Base-by-base conservation (phyloP, 2,888 invertebrate genomes). In the Sceliomorpha sp. region DNA sequence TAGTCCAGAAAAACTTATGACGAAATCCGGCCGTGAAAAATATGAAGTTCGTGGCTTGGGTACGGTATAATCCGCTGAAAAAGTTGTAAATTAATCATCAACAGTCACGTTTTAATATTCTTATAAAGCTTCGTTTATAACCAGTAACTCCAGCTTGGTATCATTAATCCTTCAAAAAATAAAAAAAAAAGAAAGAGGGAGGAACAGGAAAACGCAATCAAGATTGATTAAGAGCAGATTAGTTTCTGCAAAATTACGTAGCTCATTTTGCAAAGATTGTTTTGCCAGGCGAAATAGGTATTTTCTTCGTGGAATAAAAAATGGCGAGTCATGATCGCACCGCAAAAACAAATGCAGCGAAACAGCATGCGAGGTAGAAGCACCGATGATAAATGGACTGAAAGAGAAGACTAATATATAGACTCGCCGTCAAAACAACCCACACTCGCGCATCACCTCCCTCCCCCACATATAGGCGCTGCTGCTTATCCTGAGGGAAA, bases 391-490 rank as follows among this genome's bases (percentile, higher is more conserved):
- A 51, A 37, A 60, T 60, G 34, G 51, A 44, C 44, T n/a, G 27
- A 6, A 32, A 45, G 20, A 17, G 32, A 29, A 14, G 14, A 29
- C 45, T 13, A 13, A 32, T 32, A 29, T 10, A 20, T 10, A 10
- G n/a, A 27, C 31, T 24, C 37, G 44, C 64, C 56, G 66, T 48
- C 70, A 60, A 64, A 70, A 70, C 64, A 64, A 56, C 24, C 51
- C 60, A 55, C 47, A 37, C 62, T 17, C 48, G 45, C 40, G 50
- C 45, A 55, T 39, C 40, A 37, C 56, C 42, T 48, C 56, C 64
- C 45, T 42, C 20, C 20, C 20, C 20, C 20, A 20, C 3, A 20
- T 5, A 4, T 20, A 20, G 20, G 20, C 20, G 20, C 3, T 20
- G 20, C 20, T 20, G 5, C 37, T 42, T 29, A 47, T 59, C 53